phyloP scores from a whole-genome alignment of 2,113 vertebrate species.

The Uropsilus gracilis region DNA sequence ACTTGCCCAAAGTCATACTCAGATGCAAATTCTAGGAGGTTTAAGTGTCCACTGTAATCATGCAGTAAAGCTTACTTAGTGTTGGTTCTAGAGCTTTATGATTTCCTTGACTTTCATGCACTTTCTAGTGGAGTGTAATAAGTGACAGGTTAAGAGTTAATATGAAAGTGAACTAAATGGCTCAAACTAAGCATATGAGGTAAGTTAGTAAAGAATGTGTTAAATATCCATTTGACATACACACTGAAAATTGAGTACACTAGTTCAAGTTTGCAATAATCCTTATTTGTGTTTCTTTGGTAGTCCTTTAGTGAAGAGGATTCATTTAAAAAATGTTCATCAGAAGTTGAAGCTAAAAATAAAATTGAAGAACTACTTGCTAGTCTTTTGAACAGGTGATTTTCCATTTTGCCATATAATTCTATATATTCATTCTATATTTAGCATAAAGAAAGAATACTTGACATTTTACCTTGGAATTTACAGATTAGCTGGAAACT shows the following conservation, averaged over 20 bases:
- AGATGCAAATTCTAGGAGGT: neutral
- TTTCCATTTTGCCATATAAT: neutral
- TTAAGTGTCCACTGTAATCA: neutral
- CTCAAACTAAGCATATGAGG: neutral
- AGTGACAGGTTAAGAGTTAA: neutral
- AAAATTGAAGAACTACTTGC: constrained; percentile 90
- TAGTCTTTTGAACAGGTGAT: constrained; percentile 90
- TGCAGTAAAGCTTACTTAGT: neutral
- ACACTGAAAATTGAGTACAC: neutral
- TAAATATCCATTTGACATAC: neutral
- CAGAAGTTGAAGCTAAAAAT: constrained; percentile 85
- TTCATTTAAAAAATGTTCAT: constrained; percentile 93
- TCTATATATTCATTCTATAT: neutral
- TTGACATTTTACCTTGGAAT: neutral
- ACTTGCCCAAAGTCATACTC: constrained; percentile 7
- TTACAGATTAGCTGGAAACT: neutral
- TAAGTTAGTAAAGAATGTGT: neutral
- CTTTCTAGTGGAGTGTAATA: neutral
- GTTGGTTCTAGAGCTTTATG: neutral
- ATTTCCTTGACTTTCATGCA: neutral
- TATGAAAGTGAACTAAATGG: neutral
- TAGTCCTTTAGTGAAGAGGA: constrained; percentile 97
- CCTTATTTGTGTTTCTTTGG: constrained; percentile 62
- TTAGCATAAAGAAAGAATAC: neutral
- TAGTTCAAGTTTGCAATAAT: constrained; percentile 35